Evolutionary conservation across 2,888 invertebrate genomes (phyloP), one percentile per base, ranked within the genome.

Genomic region (Calameuta idolon): DNA sequence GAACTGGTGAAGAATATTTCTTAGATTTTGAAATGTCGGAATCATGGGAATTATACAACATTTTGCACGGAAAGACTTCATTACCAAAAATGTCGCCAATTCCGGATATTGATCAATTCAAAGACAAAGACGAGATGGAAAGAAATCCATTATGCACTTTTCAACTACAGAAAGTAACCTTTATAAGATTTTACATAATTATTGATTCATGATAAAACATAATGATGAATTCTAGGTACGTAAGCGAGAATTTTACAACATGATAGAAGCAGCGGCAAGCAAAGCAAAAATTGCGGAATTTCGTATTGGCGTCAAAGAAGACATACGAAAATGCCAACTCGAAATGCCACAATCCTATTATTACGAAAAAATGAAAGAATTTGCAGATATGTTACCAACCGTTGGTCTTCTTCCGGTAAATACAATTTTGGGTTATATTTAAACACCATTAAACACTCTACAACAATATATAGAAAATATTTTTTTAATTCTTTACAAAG

Each of bases 371-470:
- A 87, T 89, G 85, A 86, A 81, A 79, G 80, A 86, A 40, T 86
- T 80, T 69, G 89, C 88, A 1, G 80, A 86, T 69, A 79, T 76
- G 35, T 77, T 87, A 33, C 87, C 89, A 33, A 77, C 83, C n/a
- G 81, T 79, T 33, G 87, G 77, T 74, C 83, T 90, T 11, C 82
- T 85, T n/a, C 85, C 85, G 31, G 90, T 90, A 82, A 83, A 82
- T 71, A n/a, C 23, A 55, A 9, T 55, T 23, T 55, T 23, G 2
- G n/a, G 69, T 76, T 71, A 34, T 33, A 33, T 71, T 33, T 11
- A 9, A 31, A 71, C 33, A 12, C 33, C 31, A 15, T 23, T 11
- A 71, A 71, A 12, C 11, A 15, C 31, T 71, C 12, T 71, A 12
- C 5, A 33, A 34, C 31, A 11, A 11, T 71, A 71, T 1, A 71